Percentiles rank a stretch among this genome's conserved stretches.
Evolutionary conservation across 2,113 vertebrate genomes (phyloP).

Genomic region (Microcebus jonahi): DNA sequence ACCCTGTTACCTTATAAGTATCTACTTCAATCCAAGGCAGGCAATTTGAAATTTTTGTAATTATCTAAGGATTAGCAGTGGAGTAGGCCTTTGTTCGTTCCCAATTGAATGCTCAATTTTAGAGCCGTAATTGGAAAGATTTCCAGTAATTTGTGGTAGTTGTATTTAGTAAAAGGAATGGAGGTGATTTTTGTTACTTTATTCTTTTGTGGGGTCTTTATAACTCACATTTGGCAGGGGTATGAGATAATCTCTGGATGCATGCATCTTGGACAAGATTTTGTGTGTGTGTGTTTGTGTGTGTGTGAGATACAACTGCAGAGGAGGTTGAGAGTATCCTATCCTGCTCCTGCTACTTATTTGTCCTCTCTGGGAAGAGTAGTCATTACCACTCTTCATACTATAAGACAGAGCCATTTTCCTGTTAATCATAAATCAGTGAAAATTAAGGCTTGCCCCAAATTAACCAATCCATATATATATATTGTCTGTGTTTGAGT

Average conservation of each 20-base stretch:
- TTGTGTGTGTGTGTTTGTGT: not conserved
- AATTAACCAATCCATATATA: not conserved
- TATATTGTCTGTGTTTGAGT: not conserved
- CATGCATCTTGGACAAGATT: not conserved
- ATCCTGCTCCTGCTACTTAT: not conserved
- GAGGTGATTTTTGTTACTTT: slow-evolving; percentile 60
- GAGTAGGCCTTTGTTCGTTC: slow-evolving; percentile 23
- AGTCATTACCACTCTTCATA: not conserved
- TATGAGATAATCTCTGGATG: slow-evolving; percentile 29
- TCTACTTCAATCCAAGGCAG: slow-evolving; percentile 43
- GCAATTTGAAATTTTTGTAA: slow-evolving; percentile 59
- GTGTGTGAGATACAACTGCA: not conserved
- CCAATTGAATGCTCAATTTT: slow-evolving; percentile 61
- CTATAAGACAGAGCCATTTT: not conserved
- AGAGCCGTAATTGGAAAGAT: slow-evolving; percentile 62
- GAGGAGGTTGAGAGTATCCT: not conserved
- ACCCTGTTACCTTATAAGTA: slow-evolving; percentile 38
- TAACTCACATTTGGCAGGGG: slow-evolving; percentile 20
- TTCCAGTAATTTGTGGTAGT: slow-evolving; percentile 63
- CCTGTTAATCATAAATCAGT: not conserved
- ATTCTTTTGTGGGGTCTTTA: slow-evolving; percentile 34
- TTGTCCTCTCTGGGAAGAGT: not conserved
- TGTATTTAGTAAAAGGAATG: slow-evolving; percentile 44
- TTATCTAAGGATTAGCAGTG: slow-evolving; percentile 67
- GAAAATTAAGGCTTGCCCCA: not conserved